Conservation (phyloP, 1,140 invertebrate genomes). For the honey bee (Apis mellifera) region DNA sequence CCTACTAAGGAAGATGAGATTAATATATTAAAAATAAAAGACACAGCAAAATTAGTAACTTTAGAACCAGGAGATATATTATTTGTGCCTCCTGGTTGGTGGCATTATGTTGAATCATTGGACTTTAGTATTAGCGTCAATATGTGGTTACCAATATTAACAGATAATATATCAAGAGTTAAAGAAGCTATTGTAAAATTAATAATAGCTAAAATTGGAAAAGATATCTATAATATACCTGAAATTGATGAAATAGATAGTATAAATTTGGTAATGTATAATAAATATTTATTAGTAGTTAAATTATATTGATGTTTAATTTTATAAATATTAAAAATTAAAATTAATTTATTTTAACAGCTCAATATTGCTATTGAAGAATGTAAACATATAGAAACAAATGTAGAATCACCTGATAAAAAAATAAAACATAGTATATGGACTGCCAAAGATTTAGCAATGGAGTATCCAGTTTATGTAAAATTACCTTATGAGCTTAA, state of each 20-base stretch:
- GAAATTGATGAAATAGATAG: constrained; percentile 48
- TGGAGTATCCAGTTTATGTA: constrained; percentile 64
- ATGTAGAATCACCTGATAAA: constrained; percentile 4
- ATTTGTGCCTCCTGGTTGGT: constrained; percentile 95
- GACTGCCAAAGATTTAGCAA: constrained; percentile 60
- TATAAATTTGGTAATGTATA: constrained; percentile 72
- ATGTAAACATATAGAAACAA: constrained; percentile 56
- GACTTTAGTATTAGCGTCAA: constrained; percentile 91
- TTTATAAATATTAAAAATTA: neutral
- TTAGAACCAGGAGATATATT: constrained; percentile 93
- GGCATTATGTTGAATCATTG: constrained; percentile 96
- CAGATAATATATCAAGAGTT: constrained; percentile 73
- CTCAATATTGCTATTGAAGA: constrained; percentile 64
- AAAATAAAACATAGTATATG: constrained; percentile 40
- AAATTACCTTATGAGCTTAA: constrained; percentile 61
- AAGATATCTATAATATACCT: constrained; percentile 52
- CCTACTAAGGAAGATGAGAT: constrained; percentile 77
- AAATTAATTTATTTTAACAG: constrained; percentile 59
- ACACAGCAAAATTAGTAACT: constrained; percentile 81
- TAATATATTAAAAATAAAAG: constrained; percentile 56
- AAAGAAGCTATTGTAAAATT: constrained; percentile 80
- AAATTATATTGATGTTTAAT: neutral
- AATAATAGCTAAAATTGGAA: constrained; percentile 72
- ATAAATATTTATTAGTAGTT: constrained; percentile 7
- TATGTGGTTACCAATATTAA: constrained; percentile 91